Conservation (phyloP, 1,140 invertebrate genomes). For the Lepeophtheirus salmonis region DNA sequence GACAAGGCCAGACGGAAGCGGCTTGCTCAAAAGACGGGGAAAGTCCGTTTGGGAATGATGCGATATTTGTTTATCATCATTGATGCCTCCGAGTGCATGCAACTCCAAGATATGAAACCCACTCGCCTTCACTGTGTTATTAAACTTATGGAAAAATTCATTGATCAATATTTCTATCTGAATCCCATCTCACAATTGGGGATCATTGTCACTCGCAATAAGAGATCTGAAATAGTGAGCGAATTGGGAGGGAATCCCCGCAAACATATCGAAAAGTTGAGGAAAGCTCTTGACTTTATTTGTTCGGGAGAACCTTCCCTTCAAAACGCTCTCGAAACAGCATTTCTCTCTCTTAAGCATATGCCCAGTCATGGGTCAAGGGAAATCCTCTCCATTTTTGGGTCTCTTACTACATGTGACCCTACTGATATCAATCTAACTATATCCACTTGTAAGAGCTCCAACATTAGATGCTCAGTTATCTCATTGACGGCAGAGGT, state of each 20-base stretch:
- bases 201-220: conserved; percentile 73
- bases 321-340: conserved; percentile 80
- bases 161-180: conserved; percentile 93
- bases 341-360: conserved; percentile 59
- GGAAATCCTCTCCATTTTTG: conserved; percentile 65
- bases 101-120: conserved; percentile 21
- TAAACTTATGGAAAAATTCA: conserved; percentile 73
- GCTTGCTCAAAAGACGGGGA: conserved; percentile 39
- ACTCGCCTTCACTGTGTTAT: conserved; percentile 25
- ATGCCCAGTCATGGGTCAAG: conserved; percentile 80
- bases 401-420: conserved; percentile 87
- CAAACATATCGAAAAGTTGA: conserved; percentile 48
- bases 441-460: conserved; percentile 46
- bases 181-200: conserved; percentile 96
- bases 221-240: conserved; percentile 74
- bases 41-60: conserved; percentile 80
- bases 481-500: conserved; percentile 90
- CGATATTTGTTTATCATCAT: conserved; percentile 75
- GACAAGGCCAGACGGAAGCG: conserved; percentile 52
- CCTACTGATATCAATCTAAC: conserved; percentile 75
- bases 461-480: conserved; percentile 64
- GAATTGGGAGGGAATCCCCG: conserved; percentile 56
- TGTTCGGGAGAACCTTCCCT: conserved; percentile 74
- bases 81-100: conserved; percentile 84
- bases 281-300: conserved; percentile 21